A percentile compares a stretch with the other conserved stretches of the same genome.
Conservation (phyloP, 2,888 invertebrate genomes). For the Trissoscelio sp. region DNA sequence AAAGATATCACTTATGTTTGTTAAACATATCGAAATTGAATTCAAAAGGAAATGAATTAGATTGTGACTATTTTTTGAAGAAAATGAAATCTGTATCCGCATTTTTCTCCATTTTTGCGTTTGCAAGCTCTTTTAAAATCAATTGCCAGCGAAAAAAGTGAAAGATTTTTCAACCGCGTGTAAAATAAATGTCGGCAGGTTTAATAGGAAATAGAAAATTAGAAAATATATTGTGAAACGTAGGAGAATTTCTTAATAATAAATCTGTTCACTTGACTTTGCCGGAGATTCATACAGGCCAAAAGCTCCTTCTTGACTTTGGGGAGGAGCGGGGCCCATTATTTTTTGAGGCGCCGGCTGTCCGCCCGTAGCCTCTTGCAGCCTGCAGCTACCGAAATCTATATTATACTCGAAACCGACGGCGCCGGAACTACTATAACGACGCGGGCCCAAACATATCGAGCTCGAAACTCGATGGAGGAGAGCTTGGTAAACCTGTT, state of each 20-base stretch:
- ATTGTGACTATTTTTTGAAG: no score
- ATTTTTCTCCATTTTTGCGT: no score
- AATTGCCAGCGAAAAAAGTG: no score
- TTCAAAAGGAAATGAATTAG: no score
- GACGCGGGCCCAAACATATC: constrained; percentile 56
- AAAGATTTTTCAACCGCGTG: no score
- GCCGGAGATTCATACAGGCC: constrained; percentile 20
- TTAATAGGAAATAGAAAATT: constrained; percentile 40
- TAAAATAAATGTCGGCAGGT: constrained; percentile 7
- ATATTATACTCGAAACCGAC: constrained; percentile 57
- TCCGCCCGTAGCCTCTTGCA: constrained; percentile 52
- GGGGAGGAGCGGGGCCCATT: constrained; percentile 59
- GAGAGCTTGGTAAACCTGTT: constrained; percentile 61
- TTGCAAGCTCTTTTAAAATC: no score
- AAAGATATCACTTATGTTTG: no score
- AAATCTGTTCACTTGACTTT: constrained; percentile 37
- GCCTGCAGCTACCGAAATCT: constrained; percentile 56
- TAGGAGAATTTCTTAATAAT: constrained; percentile 29
- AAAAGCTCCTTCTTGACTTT: constrained; percentile 35
- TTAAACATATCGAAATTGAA: no score
- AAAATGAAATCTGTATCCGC: no score
- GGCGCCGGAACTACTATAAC: constrained; percentile 57
- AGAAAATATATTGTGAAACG: constrained; percentile 33
- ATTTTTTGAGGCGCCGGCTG: constrained; percentile 66
- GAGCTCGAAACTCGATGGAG: constrained; percentile 47